phyloP scores from a whole-genome alignment of 2,113 vertebrate species.

The Alectura lathami region DNA sequence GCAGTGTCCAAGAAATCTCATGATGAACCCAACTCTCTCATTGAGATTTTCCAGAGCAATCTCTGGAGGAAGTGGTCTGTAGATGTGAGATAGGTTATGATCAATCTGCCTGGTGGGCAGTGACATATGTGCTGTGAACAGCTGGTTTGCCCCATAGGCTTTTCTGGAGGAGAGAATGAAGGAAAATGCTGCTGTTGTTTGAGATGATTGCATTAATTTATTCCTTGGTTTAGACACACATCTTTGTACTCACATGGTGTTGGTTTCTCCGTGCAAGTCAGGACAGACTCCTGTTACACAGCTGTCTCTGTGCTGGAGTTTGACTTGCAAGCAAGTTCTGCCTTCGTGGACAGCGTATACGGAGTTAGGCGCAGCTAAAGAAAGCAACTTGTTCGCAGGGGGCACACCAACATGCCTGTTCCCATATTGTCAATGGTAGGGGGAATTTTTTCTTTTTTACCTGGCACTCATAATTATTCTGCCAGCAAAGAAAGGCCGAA shows the following conservation, averaged over 20 bases:
- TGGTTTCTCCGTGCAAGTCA: not conserved
- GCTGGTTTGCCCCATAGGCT: not conserved
- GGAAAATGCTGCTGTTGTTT: not conserved
- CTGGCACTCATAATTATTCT: not conserved
- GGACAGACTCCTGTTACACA: not conserved
- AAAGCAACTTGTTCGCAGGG: not conserved
- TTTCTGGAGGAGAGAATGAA: not conserved
- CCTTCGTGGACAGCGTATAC: not conserved
- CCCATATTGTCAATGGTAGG: not conserved
- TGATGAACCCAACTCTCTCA: not conserved
- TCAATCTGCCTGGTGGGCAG: not conserved
- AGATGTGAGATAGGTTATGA: not conserved
- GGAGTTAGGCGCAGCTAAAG: not conserved
- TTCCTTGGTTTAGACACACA: not conserved
- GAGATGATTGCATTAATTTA: not conserved
- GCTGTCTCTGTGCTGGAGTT: not conserved
- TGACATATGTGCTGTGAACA: rapidly evolving
- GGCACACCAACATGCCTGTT: not conserved
- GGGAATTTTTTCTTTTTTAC: not conserved
- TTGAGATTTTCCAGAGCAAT: not conserved
- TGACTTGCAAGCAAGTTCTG: not conserved
- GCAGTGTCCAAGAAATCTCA: not conserved
- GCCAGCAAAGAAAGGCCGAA: not conserved
- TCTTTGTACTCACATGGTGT: not conserved
- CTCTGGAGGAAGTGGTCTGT: not conserved